Evolutionary conservation across 2,888 invertebrate genomes (phyloP), one percentile per base, ranked within the genome.

Genomic region (Pammene aurita): DNA sequence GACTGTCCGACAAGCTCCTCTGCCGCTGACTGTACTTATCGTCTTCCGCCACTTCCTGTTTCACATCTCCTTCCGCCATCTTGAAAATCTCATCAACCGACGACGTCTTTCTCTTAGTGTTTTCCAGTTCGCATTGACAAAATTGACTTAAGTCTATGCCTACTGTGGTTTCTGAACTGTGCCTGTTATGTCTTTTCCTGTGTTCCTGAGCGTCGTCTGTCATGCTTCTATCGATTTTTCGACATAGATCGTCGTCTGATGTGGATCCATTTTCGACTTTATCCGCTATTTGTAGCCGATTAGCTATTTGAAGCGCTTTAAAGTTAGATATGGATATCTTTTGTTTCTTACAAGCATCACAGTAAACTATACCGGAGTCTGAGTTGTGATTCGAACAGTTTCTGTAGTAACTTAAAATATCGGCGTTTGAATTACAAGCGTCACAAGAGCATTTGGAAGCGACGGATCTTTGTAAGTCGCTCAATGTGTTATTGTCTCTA

Each of bases 1-100:
- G 94, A 89, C 96, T 96, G 87, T 96, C 96, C 78, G 96, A 96
- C 81, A 96, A 92, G 84, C 97, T 97, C 86, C 97, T 93, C 88
- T 97, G 96, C 82, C 96, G 89, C 81, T 95, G 95, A 73, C 94
- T 94, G 72, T 93, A 93, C 63, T 86, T 89, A 14, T 77, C 77
- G 70, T 87, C 87, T 35, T 86, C 89, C 0, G 78, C 76, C 16
- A 80, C 72, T 61, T 86, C 88, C 54, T 79, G 77, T 35, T 81
- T 82, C 0, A 76, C 80, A 5, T 93, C 93, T 70, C 90, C 91
- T 0, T 91, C 95, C 75, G 94, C 94, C 87, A 95, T 90, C 73
- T 94, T 94, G 86, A 95, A 95, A 73, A 96, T 95, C 87, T 96
- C 96, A 80, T 96, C 96, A 44, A 96, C 95, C 0, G 96, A 96